phyloP scores from a whole-genome alignment of 2,113 vertebrate genomes.

The Zapornia atra region DNA sequence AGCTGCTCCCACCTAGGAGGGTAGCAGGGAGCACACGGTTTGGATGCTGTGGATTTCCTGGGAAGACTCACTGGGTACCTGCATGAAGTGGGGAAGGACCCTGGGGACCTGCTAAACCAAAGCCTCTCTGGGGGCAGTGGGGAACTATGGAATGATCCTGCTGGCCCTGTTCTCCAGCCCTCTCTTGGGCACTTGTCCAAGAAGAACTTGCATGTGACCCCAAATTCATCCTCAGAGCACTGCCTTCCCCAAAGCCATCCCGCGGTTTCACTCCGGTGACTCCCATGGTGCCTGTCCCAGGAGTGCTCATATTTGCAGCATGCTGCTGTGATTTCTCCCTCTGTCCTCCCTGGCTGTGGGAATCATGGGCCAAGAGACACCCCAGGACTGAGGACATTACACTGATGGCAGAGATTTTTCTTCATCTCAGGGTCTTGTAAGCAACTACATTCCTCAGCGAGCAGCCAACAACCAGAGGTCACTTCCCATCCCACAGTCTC shows the following conservation, averaged over 20 bases:
- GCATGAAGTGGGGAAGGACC: background rate
- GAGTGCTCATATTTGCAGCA: background rate
- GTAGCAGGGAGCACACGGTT: background rate
- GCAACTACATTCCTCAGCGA: background rate
- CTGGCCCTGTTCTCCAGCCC: background rate
- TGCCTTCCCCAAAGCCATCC: background rate
- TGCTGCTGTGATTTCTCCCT: background rate
- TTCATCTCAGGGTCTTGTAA: background rate
- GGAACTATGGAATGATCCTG: accelerated
- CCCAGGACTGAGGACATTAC: background rate
- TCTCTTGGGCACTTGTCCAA: background rate
- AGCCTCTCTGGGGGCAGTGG: background rate
- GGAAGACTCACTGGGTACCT: background rate
- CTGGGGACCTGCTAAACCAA: background rate
- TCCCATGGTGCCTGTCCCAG: background rate
- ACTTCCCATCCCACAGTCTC: background rate
- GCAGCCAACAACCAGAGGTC: background rate
- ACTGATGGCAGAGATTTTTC: background rate
- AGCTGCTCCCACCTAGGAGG: background rate
- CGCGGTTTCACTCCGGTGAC: background rate
- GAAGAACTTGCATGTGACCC: background rate
- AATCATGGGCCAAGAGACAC: background rate
- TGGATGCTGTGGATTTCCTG: background rate
- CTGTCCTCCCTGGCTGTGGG: accelerated
- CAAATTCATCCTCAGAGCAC: background rate